Evolutionary conservation across 2,797 vertebrate species (phyloP).

Genomic region (Gallirallus australis): DNA sequence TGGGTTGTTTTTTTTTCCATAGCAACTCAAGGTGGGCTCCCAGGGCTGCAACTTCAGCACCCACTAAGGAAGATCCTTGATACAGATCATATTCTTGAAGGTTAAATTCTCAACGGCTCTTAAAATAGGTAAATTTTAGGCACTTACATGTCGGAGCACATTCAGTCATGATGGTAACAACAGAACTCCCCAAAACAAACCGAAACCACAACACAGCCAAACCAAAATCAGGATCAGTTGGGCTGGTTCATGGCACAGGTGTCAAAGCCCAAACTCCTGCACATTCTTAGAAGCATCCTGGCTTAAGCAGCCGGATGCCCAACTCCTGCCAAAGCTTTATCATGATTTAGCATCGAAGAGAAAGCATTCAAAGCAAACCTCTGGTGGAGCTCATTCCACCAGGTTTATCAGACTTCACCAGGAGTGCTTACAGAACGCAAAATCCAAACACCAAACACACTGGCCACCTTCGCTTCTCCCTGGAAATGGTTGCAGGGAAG

Average conservation of each 20-base stretch:
- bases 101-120: background rate
- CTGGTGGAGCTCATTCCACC: background rate
- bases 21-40: background rate
- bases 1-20: background rate
- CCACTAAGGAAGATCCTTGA: background rate
- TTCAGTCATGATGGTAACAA: background rate
- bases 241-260: background rate
- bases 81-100: background rate
- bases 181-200: background rate
- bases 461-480: background rate
- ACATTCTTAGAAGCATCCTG: background rate
- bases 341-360: background rate
- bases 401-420: background rate
- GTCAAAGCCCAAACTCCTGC: background rate
- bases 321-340: background rate
- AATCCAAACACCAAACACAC: background rate
- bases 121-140: slow-evolving; percentile 8
- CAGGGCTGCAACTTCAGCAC: background rate
- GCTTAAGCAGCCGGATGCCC: background rate
- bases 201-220: background rate
- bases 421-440: background rate
- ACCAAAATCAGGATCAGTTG: background rate
- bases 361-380: background rate
- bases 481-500: background rate
- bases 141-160: background rate